phyloP scores from a whole-genome alignment of 2,888 invertebrate genomes.

The Scaptomyza polygonia region DNA sequence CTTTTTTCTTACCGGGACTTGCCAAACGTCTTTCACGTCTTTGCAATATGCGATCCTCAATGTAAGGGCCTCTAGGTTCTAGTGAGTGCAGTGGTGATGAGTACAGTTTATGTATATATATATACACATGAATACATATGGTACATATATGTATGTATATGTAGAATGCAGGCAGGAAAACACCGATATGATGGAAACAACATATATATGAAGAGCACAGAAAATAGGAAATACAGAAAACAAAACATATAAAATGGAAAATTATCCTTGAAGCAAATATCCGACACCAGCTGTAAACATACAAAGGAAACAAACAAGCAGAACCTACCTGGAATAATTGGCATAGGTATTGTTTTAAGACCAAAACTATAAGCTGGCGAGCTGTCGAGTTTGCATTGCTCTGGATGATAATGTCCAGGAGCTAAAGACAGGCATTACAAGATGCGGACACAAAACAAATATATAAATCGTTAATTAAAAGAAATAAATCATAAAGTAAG shows the following conservation, averaged over 20 bases:
- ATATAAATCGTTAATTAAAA: slow-evolving; percentile 10
- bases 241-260: slow-evolving; percentile 4
- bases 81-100: slow-evolving; percentile 54
- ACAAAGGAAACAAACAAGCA: background rate
- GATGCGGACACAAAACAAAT: slow-evolving; percentile 32
- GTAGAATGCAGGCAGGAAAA: slow-evolving; percentile 50
- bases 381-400: slow-evolving; percentile 84
- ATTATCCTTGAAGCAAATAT: background rate
- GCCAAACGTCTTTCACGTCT: slow-evolving; percentile 83
- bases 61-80: slow-evolving; percentile 81
- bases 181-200: slow-evolving; percentile 45
- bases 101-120: slow-evolving; percentile 26
- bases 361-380: slow-evolving; percentile 87
- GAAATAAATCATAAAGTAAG: slow-evolving; percentile 21
- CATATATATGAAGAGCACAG: slow-evolving; percentile 42
- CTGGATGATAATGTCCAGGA: slow-evolving; percentile 87
- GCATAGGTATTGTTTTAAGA: slow-evolving; percentile 83
- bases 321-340: slow-evolving; percentile 79
- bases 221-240: slow-evolving; percentile 27
- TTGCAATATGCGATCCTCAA: slow-evolving; percentile 83
- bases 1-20: slow-evolving; percentile 84
- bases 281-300: slow-evolving; percentile 19
- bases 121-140: slow-evolving; percentile 28
- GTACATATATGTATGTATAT: slow-evolving; percentile 24
- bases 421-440: slow-evolving; percentile 73